Base-by-base conservation (phyloP, 2,113 vertebrate species). In the Charina bottae region DNA sequence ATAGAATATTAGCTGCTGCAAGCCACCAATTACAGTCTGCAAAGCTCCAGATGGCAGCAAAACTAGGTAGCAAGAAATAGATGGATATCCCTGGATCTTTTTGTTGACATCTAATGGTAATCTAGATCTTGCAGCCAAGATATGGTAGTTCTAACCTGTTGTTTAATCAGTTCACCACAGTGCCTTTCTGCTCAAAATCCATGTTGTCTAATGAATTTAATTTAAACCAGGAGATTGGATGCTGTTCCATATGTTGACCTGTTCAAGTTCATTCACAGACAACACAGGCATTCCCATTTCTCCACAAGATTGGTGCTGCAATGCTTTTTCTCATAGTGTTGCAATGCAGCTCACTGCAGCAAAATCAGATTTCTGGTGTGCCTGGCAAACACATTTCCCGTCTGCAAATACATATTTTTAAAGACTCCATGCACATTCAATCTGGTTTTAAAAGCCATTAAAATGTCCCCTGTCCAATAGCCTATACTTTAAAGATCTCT, bases 371-470 rank as follows among this genome's bases (percentile, higher is more conserved):
- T 68, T 55, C 42, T 33, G 28, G 55, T 60, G 60, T 19, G 6
- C 11, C 11, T 86, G 58, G 72, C 89, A 90, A 90, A 21, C 28
- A 64, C 58, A 49, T 92, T 92, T 37, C 26, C 68, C 24, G 33
- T 83, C 28, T 83, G 28, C 49, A 88, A 88, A 92, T 83, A 83
- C 58, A 19, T 60, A n/a, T 42, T 72, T 55, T 56, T 87, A 72
- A 46, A 49, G 42, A 49, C 68, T 37, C 78, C 86, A 62, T 21
- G 21, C 21, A 60, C 72, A 60, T 92, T 92, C 87, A 85, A 26
- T 89, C 58, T 49, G 87, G n/a, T 54, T 88, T 92, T 84, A 62
- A 92, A 84, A 83, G 72, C 72, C 84, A 42, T 85, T 92, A 42
- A 84, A 84, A 60, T 84, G 42, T 72, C 55, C 19, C 58, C 7